These are phyloP conservation scores for Uloborus diversus DNA, from an alignment of 1,140 invertebrate species.

Conservation along the genomic window DNA sequence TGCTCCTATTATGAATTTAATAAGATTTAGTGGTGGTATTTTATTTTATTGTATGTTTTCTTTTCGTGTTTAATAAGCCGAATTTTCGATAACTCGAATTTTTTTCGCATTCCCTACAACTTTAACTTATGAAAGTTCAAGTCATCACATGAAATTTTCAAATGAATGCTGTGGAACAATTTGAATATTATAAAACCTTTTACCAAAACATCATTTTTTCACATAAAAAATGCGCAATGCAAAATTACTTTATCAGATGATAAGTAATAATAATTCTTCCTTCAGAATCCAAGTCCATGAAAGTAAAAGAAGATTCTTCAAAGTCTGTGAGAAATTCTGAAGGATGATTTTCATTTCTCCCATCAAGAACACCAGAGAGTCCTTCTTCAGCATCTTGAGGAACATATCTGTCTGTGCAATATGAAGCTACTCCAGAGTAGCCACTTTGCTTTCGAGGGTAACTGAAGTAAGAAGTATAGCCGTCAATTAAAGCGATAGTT, in stretches of 20 bases:
- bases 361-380: slow-evolving; percentile 59
- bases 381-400: slow-evolving; percentile 69
- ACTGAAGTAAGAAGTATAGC: slow-evolving; percentile 69
- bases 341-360: slow-evolving; percentile 57
- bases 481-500: slow-evolving; percentile 66
- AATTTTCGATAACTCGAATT: too few relatives aligned
- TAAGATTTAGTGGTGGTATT: too few relatives aligned
- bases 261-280: slow-evolving; percentile 69
- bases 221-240: too few relatives aligned
- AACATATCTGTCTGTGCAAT: slow-evolving; percentile 64
- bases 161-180: too few relatives aligned
- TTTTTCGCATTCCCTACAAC: too few relatives aligned
- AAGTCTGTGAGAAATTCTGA: background rate
- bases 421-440: slow-evolving; percentile 71
- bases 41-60: too few relatives aligned
- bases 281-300: slow-evolving; percentile 66
- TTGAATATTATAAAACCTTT: too few relatives aligned
- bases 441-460: slow-evolving; percentile 67
- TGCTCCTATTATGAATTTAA: too few relatives aligned
- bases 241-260: slow-evolving; percentile 65
- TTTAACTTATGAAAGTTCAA: too few relatives aligned
- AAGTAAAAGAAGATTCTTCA: background rate
- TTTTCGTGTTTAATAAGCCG: too few relatives aligned
- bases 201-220: too few relatives aligned
- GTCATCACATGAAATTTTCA: too few relatives aligned